phyloP scores from a whole-genome alignment of 2,888 invertebrate genomes.

The Lypha dubia region DNA sequence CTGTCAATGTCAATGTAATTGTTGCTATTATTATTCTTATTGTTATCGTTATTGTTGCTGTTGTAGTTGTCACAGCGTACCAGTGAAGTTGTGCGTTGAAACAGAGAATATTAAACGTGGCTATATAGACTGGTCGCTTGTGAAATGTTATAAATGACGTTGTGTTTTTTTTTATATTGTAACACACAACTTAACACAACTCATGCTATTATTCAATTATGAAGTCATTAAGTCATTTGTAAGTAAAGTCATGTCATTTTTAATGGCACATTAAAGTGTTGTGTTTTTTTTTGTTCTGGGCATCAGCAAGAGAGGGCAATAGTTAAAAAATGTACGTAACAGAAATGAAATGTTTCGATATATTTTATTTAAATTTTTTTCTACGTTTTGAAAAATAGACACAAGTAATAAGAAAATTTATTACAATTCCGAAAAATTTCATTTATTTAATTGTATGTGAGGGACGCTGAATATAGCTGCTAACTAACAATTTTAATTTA shows the following conservation, averaged over 20 bases:
- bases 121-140: slow-evolving; percentile 6
- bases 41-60: slow-evolving; percentile 5
- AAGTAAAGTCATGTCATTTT: slow-evolving; percentile 72
- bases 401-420: slow-evolving; percentile 56
- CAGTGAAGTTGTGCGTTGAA: slow-evolving; percentile 44
- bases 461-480: neutral
- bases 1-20: slow-evolving; percentile 51
- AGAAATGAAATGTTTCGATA: slow-evolving; percentile 57
- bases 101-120: slow-evolving; percentile 4
- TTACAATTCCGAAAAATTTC: slow-evolving; percentile 10
- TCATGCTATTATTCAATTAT: slow-evolving; percentile 76
- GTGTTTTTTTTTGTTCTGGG: slow-evolving; percentile 41
- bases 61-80: slow-evolving; percentile 47
- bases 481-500: neutral
- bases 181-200: slow-evolving; percentile 55
- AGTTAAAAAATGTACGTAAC: slow-evolving; percentile 31
- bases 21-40: slow-evolving; percentile 43
- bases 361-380: slow-evolving; percentile 24
- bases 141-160: slow-evolving; percentile 69
- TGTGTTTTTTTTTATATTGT: slow-evolving; percentile 65
- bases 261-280: slow-evolving; percentile 67
- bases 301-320: slow-evolving; percentile 14
- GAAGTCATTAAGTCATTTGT: slow-evolving; percentile 76
- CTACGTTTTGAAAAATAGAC: slow-evolving; percentile 41
- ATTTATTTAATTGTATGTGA: neutral